phyloP scores from a whole-genome alignment of 2,888 invertebrate genomes.

The Coecobrya sp. region DNA sequence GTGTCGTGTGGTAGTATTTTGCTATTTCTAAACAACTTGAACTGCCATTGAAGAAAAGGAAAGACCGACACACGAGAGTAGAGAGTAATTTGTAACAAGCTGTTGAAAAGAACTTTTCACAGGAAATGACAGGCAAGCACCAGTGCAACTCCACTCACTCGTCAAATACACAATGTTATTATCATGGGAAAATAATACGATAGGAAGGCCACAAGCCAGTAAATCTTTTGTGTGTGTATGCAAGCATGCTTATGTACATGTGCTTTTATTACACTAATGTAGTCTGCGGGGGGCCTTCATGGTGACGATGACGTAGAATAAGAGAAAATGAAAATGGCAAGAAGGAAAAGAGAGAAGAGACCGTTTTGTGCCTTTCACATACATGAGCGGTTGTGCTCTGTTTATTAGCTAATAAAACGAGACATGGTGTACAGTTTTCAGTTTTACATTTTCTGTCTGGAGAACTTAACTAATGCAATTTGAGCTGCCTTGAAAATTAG shows the following conservation, averaged over 20 bases:
- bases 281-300: constrained; percentile 52
- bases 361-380: neutral
- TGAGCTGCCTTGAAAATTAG: neutral
- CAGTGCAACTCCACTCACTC: neutral
- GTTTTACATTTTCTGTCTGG: neutral
- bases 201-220: neutral
- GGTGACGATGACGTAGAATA: neutral
- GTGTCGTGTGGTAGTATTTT: no score
- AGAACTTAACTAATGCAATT: neutral
- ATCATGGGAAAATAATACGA: neutral
- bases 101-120: constrained; percentile 15
- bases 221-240: neutral
- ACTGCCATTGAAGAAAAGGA: no score
- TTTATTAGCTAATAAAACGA: neutral
- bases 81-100: constrained; percentile 39
- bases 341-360: neutral
- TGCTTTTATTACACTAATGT: constrained; percentile 38
- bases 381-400: neutral
- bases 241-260: neutral
- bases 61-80: neutral
- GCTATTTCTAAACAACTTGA: no score
- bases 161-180: neutral
- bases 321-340: constrained; percentile 11
- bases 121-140: constrained; percentile 1
- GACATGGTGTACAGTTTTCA: neutral